A percentile compares a stretch with the other conserved stretches of the same genome.
Evolutionary conservation across 2,113 vertebrate genomes (phyloP).

Genomic region (Burhinus oedicnemus): DNA sequence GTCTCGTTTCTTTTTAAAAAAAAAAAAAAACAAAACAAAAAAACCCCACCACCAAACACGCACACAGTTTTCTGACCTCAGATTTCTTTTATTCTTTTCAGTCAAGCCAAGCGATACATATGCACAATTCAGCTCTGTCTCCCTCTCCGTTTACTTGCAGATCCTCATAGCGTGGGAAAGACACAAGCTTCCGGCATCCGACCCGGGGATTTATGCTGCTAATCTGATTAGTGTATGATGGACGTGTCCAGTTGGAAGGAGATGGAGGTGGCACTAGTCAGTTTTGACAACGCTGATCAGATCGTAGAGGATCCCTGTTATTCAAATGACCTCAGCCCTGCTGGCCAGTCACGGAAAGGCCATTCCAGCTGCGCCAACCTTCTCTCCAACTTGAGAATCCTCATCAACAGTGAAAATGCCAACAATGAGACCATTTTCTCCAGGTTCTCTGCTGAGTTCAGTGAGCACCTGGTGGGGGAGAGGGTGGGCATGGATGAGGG

Average conservation of each 20-base stretch:
- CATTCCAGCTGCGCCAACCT: constrained; percentile 80
- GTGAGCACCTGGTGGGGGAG: constrained; percentile 82
- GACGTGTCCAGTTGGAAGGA: constrained; percentile 80
- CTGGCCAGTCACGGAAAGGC: constrained; percentile 61
- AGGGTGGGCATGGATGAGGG: constrained; percentile 83
- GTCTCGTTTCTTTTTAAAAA: no score
- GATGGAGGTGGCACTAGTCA: constrained; percentile 92
- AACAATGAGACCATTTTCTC: constrained; percentile 86
- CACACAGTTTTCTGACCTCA: background rate
- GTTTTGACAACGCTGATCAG: constrained; percentile 86
- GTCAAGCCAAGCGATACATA: accelerated
- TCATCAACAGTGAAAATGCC: constrained; percentile 80
- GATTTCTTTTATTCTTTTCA: background rate
- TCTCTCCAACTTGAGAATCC: constrained; percentile 86
- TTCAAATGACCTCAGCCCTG: constrained; percentile 69
- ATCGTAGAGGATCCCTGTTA: constrained; percentile 83
- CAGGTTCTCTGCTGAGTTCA: constrained; percentile 82
- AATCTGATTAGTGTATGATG: constrained; percentile 70
- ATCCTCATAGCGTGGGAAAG: constrained; percentile 44
- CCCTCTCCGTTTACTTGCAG: constrained; percentile 55
- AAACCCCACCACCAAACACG: no score
- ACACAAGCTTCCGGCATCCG: background rate
- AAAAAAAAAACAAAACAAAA: no score
- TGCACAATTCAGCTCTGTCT: constrained; percentile 4
- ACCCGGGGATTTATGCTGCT: constrained; percentile 54